Conservation (phyloP, 2,113 vertebrate species). For the Fulica atra region DNA sequence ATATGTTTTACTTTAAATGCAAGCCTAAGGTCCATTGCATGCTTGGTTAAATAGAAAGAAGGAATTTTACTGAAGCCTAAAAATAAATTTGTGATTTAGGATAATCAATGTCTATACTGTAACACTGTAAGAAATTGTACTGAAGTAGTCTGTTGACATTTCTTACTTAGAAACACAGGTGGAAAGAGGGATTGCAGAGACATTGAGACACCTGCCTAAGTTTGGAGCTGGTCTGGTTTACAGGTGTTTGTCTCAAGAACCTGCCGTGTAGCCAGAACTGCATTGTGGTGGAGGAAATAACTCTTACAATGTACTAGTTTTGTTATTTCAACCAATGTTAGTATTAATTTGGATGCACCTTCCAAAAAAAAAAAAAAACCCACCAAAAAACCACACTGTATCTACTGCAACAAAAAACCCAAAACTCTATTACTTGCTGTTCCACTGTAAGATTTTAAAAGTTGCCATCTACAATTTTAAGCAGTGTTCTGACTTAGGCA, state of each 20-base stretch:
- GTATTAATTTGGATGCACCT: not conserved
- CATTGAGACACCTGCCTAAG: not conserved
- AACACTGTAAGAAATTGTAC: not conserved
- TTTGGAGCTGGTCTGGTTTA: not conserved
- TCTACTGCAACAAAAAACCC: constrained; percentile 3
- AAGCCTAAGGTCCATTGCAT: not conserved
- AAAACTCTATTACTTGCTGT: constrained; percentile 27
- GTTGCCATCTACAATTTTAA: not conserved
- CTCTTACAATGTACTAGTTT: not conserved
- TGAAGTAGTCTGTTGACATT: not conserved
- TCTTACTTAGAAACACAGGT: not conserved
- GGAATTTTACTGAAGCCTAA: not conserved
- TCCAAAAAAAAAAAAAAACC: not conserved
- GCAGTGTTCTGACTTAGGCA: not conserved
- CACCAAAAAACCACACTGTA: no score
- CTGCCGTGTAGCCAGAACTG: not conserved
- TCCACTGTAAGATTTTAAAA: not conserved
- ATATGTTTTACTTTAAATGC: not conserved
- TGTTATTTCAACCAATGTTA: not conserved
- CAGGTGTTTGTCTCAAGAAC: not conserved
- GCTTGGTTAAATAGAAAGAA: not conserved
- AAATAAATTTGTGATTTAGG: not conserved
- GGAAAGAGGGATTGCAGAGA: not conserved
- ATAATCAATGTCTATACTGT: not conserved
- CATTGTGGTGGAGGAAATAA: not conserved